A percentile compares a stretch with the other conserved stretches of the same genome.
Conservation (phyloP, 1,140 invertebrate genomes). For the Panulirus ornatus region DNA sequence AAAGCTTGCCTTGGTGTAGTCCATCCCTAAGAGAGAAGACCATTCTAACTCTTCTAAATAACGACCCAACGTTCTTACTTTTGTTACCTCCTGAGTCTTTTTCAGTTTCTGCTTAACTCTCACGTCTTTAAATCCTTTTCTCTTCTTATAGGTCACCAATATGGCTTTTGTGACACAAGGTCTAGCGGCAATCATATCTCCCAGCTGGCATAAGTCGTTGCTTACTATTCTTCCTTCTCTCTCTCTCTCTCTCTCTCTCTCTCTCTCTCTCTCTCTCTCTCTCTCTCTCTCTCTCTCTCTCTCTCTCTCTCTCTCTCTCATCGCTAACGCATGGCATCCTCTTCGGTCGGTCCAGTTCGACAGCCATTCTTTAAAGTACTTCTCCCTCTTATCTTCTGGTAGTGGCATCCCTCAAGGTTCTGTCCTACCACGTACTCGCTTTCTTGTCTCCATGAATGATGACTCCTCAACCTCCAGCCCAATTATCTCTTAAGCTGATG, state of each 20-base stretch:
- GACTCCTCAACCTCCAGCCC: no score
- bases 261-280: slow-evolving; percentile 43
- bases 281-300: neutral
- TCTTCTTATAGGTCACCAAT: no score
- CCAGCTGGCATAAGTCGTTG: neutral
- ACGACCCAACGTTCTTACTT: neutral
- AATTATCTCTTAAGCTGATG: no score
- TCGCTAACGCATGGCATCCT: no score
- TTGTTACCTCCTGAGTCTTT: neutral
- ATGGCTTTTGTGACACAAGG: no score
- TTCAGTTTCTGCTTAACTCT: neutral
- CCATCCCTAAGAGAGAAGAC: no score
- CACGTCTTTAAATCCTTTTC: neutral
- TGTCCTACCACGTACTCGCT: neutral
- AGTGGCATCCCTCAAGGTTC: neutral
- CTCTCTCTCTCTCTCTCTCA: slow-evolving; percentile 43
- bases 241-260: slow-evolving; percentile 19
- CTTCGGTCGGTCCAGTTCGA: neutral
- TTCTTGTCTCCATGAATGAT: no score
- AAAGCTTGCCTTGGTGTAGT: no score
- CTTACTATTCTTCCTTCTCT: neutral
- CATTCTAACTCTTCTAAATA: no score
- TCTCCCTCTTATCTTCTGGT: neutral
- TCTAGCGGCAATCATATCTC: neutral
- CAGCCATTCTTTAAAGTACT: neutral